phyloP scores from a whole-genome alignment of 64 coral and sea anemone species.

The Actinia tenebrosa region DNA sequence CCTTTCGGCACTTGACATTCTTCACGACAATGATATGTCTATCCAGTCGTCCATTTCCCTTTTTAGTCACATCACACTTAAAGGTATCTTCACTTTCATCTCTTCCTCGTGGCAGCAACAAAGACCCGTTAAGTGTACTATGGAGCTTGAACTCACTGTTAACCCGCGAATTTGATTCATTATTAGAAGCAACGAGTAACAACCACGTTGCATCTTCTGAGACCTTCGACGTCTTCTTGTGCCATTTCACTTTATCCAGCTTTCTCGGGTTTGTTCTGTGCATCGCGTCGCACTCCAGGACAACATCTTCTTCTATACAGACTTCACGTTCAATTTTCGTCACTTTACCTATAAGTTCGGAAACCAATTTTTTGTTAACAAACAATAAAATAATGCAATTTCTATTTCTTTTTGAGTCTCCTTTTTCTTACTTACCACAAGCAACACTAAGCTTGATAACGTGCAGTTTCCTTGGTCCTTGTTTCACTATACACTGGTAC shows the following conservation, averaged over 20 bases:
- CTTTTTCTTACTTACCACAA: not conserved
- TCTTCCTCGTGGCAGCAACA: conserved; percentile 8
- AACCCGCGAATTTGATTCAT: not conserved
- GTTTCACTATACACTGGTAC: conserved; percentile 18
- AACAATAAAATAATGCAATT: not conserved
- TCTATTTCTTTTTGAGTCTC: too few species aligned
- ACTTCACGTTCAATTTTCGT: not conserved
- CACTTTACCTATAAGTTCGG: not conserved
- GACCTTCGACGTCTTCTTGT: not conserved
- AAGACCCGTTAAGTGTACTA: not conserved
- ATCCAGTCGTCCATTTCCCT: not conserved
- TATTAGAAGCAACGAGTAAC: not conserved
- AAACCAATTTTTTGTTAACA: not conserved
- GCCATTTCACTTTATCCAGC: not conserved
- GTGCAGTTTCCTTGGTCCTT: not conserved
- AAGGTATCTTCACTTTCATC: not conserved
- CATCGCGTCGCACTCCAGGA: not conserved
- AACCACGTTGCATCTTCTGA: not conserved
- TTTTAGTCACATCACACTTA: conserved; percentile 10
- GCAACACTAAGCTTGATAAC: conserved; percentile 1
- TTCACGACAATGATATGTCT: conserved; percentile 3
- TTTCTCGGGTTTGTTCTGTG: not conserved
- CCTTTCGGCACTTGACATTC: not conserved
- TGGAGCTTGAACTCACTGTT: not conserved
- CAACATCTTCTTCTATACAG: not conserved